Base-by-base conservation (phyloP, 2,113 vertebrate genomes). In the Dendrocopos noguchii region DNA sequence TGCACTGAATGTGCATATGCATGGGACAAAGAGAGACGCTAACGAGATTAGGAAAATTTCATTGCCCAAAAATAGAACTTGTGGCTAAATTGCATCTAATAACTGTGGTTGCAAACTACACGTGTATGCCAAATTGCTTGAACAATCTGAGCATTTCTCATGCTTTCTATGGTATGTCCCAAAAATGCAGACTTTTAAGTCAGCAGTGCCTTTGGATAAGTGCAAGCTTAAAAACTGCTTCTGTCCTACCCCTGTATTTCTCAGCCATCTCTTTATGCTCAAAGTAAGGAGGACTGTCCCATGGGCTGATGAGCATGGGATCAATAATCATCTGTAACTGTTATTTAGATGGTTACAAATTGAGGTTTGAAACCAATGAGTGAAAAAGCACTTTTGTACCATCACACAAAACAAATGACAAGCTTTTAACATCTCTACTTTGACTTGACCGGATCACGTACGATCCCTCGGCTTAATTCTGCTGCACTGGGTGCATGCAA, bases 361-460 rank as follows among this genome's bases (percentile, higher is more conserved):
- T 61, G n/a, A 77, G 22, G 3, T 63, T 93, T 84, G 59, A 78
- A 93, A 94, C 53, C 44, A 73, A 34, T 28, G 6, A 28, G 17
- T 57, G 47, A 79, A 91, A 84, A 93, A 64, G 28, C 68, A 91
- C 64, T 80, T 91, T 80, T 89, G 91, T 88, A 66, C 91, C 85
- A 92, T 76, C 39, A 46, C 8, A 52, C 16, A 57, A 88, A 88
- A 67, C 33, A 68, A 86, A 53, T 46, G 13, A 66, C n/a, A 74
- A 53, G 73, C 8, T 96, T 80, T 42, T 76, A 66, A 10, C 33
- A 20, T 61, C 82, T 94, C 93, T 50, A 61, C 77, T 91, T 88
- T n/a, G 11, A 73, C 50, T 86, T 82, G 64, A 52, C 59, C 80
- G 39, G 84, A 90, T 65, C 82, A 88, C 31, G 84, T 31, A 84